phyloP scores from a whole-genome alignment of 2,797 vertebrate species.

The Lindbergichthys nudifrons region DNA sequence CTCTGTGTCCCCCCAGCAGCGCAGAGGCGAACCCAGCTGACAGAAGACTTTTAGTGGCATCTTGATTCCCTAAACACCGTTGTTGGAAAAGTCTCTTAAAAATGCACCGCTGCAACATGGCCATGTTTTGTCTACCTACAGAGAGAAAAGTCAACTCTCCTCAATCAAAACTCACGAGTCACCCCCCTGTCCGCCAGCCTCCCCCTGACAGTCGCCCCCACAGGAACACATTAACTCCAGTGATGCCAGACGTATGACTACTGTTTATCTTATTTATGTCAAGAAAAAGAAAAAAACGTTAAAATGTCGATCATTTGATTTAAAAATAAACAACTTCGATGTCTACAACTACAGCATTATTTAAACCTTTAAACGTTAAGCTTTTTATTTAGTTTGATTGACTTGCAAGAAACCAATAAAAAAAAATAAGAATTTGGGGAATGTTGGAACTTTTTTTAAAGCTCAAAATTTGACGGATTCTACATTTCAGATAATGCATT shows the following conservation, averaged over 20 bases:
- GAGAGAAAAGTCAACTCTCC: slow-evolving; percentile 40
- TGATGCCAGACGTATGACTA: slow-evolving; percentile 29
- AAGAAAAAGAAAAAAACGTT: background rate
- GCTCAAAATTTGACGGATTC: background rate
- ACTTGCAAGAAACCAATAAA: background rate
- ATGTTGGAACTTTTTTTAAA: background rate
- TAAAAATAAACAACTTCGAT: too few relatives aligned
- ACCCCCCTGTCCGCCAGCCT: slow-evolving; percentile 21
- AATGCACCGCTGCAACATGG: slow-evolving; percentile 53
- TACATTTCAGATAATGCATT: background rate
- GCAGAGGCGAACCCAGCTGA: background rate
- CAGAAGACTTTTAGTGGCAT: background rate
- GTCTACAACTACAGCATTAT: background rate
- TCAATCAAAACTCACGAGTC: slow-evolving; percentile 66
- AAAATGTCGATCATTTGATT: background rate
- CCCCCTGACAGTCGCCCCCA: slow-evolving; percentile 27
- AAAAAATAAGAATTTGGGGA: background rate
- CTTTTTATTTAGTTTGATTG: background rate
- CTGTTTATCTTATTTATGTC: background rate
- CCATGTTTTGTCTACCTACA: slow-evolving; percentile 26
- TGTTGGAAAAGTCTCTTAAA: slow-evolving; percentile 39
- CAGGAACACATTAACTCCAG: slow-evolving; percentile 49
- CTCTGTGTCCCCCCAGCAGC: slow-evolving; percentile 19
- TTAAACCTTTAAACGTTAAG: too few relatives aligned
- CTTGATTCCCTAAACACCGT: slow-evolving; percentile 16